phyloP scores from a whole-genome alignment of 2,888 invertebrate genomes.

The Steinernema hermaphroditum region DNA sequence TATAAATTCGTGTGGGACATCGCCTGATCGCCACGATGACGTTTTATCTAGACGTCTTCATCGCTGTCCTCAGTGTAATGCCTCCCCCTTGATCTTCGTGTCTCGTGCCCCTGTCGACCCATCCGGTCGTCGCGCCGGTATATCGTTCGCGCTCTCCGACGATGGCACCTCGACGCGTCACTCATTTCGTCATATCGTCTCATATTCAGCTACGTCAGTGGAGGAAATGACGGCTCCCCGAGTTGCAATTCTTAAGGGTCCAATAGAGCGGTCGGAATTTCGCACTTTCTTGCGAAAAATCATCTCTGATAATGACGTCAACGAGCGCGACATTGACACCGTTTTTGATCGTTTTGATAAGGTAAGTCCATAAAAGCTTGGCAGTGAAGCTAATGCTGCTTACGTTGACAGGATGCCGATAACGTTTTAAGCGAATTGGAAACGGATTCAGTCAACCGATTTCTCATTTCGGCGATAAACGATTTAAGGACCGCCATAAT shows the following conservation, averaged over 20 bases:
- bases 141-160: background rate
- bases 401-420: constrained; percentile 39
- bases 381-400: constrained; percentile 14
- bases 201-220: constrained; percentile 1
- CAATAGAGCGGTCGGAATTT: background rate
- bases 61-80: background rate
- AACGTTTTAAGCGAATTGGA: constrained; percentile 39
- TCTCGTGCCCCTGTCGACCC: background rate
- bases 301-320: background rate
- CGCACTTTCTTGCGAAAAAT: background rate
- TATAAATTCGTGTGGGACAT: too few species aligned
- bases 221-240: background rate
- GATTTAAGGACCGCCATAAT: constrained; percentile 74
- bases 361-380: constrained; percentile 21
- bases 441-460: constrained; percentile 36
- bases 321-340: background rate
- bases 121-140: too few species aligned
- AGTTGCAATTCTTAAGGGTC: constrained; percentile 7
- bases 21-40: background rate
- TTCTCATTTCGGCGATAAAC: constrained; percentile 41
- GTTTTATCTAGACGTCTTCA: background rate
- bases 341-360: constrained; percentile 37
- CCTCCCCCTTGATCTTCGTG: background rate
- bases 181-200: background rate
- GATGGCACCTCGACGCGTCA: background rate